A percentile compares a stretch with the other conserved stretches of the same genome.
Evolutionary conservation across 2,888 invertebrate species (phyloP).

Genomic region (Aleiodes leptofemur): DNA sequence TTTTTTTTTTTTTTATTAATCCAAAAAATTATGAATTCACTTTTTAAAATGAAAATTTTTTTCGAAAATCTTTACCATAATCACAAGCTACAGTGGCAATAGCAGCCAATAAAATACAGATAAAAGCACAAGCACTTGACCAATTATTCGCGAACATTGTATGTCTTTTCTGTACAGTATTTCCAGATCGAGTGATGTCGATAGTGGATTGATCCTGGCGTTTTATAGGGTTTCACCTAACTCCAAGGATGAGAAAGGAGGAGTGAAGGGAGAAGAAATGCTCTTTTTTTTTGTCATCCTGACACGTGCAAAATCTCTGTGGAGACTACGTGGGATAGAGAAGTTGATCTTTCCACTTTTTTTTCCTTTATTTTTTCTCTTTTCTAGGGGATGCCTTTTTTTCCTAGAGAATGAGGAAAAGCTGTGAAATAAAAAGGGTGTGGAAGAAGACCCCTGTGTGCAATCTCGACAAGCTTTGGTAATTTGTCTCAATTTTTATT

Average conservation of each 20-base stretch:
- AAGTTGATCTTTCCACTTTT: neutral
- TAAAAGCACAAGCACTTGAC: conserved; percentile 52
- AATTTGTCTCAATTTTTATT: conserved; percentile 72
- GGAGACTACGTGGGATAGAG: conserved; percentile 16
- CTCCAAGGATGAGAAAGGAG: neutral
- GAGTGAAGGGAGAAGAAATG: conserved; percentile 13
- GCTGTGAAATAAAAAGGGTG: neutral
- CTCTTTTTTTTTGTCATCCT: neutral
- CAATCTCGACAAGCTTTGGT: conserved; percentile 62
- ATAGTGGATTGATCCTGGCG: conserved; percentile 47
- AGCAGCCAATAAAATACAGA: conserved; percentile 52
- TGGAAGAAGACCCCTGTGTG: conserved; percentile 56
- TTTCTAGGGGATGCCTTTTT: conserved; percentile 21
- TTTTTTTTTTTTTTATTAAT: too few species aligned
- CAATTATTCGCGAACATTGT: conserved; percentile 25
- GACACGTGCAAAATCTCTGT: conserved; percentile 37
- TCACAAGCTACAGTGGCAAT: conserved; percentile 58
- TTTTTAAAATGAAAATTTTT: neutral
- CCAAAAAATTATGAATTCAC: too few species aligned
- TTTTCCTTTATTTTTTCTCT: conserved; percentile 9
- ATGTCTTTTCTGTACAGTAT: neutral
- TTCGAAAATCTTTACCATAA: conserved; percentile 62
- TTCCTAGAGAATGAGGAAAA: conserved; percentile 14
- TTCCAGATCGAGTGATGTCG: conserved; percentile 55
- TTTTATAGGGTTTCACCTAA: conserved; percentile 55